A percentile compares a stretch with the other conserved stretches of the same genome.
These are phyloP conservation scores for Clarias gariepinus DNA, from an alignment of 2,113 vertebrate genomes.

Conservation along the genomic window DNA sequence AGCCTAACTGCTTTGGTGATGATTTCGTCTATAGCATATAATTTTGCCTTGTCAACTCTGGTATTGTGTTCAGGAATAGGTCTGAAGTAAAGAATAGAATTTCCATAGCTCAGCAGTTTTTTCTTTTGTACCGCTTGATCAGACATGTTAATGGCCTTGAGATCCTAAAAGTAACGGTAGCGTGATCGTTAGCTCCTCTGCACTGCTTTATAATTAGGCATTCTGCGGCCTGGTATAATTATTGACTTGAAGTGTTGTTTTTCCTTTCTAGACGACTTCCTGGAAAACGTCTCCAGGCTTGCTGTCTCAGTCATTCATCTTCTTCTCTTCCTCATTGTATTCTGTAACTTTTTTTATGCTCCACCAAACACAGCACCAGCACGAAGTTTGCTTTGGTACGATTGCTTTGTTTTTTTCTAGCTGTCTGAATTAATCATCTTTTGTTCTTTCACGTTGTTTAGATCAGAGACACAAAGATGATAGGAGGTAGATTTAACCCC, in stretches of 20 bases:
- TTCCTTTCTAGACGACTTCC: not conserved
- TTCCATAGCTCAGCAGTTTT: not conserved
- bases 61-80: not conserved
- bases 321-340: not conserved
- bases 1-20: not conserved
- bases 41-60: not conserved
- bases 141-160: slow-evolving; percentile 4
- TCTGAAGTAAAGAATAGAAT: not conserved
- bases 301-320: not conserved
- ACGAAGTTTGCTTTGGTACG: not conserved
- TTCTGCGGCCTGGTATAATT: slow-evolving; percentile 40
- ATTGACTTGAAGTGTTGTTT: slow-evolving; percentile 28
- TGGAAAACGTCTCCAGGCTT: slow-evolving; percentile 13
- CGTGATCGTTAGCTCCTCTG: slow-evolving; percentile 26
- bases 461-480: not conserved
- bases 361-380: not conserved
- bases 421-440: not conserved
- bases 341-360: not conserved
- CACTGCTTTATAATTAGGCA: slow-evolving; percentile 41
- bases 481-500: slow-evolving; percentile 12
- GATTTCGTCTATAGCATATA: not conserved
- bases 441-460: not conserved
- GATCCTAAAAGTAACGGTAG: not conserved
- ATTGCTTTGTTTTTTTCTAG: not conserved
- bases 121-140: not conserved